Conservation (phyloP, 2,888 invertebrate species). For the Apotomis betuletana region DNA sequence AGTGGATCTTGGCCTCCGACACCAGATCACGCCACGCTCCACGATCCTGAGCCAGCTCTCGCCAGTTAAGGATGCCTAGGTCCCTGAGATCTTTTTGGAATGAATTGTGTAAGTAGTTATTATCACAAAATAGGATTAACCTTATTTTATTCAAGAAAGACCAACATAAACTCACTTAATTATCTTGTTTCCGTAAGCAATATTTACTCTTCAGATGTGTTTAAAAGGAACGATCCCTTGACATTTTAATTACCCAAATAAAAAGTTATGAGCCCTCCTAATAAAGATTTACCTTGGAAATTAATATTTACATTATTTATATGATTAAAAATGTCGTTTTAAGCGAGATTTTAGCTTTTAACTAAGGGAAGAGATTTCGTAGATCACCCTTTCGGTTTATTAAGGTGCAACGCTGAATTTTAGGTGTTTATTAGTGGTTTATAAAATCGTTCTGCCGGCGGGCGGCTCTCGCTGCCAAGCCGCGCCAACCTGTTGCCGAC, state of each 20-base stretch:
- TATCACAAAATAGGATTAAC: background rate
- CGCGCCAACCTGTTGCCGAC: constrained; percentile 78
- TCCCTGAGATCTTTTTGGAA: too few relatives aligned
- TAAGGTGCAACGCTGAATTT: constrained; percentile 64
- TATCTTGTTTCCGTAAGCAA: constrained; percentile 10
- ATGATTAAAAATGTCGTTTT: constrained; percentile 58
- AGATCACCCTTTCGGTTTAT: constrained; percentile 65
- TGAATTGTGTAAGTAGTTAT: too few relatives aligned
- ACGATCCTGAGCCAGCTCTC: too few relatives aligned
- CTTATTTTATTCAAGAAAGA: background rate
- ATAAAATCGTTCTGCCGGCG: constrained; percentile 68
- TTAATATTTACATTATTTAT: constrained; percentile 31
- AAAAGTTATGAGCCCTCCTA: constrained; percentile 45
- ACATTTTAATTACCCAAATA: constrained; percentile 45
- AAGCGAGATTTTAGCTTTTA: constrained; percentile 57
- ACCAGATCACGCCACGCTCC: too few relatives aligned
- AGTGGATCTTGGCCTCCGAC: too few relatives aligned
- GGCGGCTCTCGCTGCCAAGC: constrained; percentile 61
- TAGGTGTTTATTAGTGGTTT: constrained; percentile 71
- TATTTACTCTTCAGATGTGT: constrained; percentile 17
- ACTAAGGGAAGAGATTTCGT: constrained; percentile 62
- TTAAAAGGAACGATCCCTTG: constrained; percentile 33
- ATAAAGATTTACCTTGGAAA: constrained; percentile 30
- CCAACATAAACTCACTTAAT: constrained; percentile 29
- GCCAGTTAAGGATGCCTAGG: too few relatives aligned